Percentiles rank a stretch among this genome's conserved stretches.
These are phyloP conservation scores for Neosilurus hyrtlii DNA, from an alignment of 2,797 vertebrate species.

Conservation along the genomic window DNA sequence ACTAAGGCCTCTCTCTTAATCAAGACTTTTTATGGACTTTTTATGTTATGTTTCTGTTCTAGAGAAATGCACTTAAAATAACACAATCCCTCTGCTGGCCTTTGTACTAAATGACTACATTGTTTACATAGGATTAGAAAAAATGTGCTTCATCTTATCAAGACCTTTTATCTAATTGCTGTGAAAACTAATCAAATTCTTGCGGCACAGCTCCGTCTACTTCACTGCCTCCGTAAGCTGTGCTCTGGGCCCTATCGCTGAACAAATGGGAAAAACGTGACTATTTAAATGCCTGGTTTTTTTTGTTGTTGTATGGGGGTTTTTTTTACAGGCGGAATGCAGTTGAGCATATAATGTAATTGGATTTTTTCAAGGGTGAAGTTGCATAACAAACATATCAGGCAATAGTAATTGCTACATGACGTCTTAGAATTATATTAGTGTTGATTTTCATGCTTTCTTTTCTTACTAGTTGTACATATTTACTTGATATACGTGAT, in stretches of 20 bases:
- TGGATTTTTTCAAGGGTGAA: slow-evolving; percentile 14
- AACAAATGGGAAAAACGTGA: slow-evolving; percentile 16
- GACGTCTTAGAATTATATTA: neutral
- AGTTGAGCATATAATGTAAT: neutral
- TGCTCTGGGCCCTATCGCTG: neutral
- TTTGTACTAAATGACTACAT: neutral
- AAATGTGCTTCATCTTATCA: neutral
- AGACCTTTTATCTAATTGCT: slow-evolving; percentile 35
- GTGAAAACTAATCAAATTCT: slow-evolving; percentile 34
- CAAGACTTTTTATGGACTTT: neutral
- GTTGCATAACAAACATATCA: neutral
- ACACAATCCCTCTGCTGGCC: neutral
- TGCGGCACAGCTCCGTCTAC: slow-evolving; percentile 11
- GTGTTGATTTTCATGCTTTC: neutral
- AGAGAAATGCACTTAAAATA: neutral
- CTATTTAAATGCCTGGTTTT: slow-evolving; percentile 13
- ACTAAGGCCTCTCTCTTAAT: neutral
- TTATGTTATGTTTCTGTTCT: neutral
- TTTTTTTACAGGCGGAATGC: slow-evolving; percentile 7
- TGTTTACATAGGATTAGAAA: slow-evolving; percentile 32
- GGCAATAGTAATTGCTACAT: neutral
- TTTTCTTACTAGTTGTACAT: neutral
- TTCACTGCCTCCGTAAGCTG: neutral
- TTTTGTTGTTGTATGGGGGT: neutral
- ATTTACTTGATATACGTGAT: no score